Base-by-base conservation (phyloP, 2,113 vertebrate species). In the Xyrauchen texanus region DNA sequence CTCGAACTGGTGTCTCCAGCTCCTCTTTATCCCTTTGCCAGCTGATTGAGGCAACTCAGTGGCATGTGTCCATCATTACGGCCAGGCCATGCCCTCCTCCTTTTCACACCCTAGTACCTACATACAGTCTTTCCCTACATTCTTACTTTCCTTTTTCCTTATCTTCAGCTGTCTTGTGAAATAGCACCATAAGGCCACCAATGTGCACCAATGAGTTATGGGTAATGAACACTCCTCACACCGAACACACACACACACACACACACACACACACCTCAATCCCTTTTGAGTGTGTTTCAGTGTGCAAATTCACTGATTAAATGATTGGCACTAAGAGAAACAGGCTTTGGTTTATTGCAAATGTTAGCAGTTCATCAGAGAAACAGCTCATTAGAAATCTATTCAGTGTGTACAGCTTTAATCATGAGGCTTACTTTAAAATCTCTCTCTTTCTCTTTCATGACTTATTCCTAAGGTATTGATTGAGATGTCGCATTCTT, bases 341-440 rank as follows among this genome's bases (percentile, higher is more conserved):
- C 65, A 69, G 11, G 75, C 60, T 67, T 51, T 10, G 3, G 69
- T 88, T 91, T 90, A 89, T 86, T 89, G 88, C 83, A 46, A 78
- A 82, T 79, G 82, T 87, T 89, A 91, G 89, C 87, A 88, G 78
- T 90, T 89, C 88, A 88, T 91, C 88, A 85, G 85, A 81, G 42
- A 83, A 89, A 81, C 77, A 84, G 85, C 87, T 92, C 88, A 89
- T 90, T 91, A 89, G 82, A 89, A 90, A 91, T 90, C 91, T 88
- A 91, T 92, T 91, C 88, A 90, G 81, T 84, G 85, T 77, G 79
- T 84, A 84, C 82, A 78, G 82, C 83, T 90, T 91, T 90, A 89
- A 90, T 92, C 90, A 89, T 70, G 78, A 82, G 65, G 84, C 77
- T 42, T 88, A 80, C 87, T 89, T 89, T 84, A 77, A 85, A 79